A percentile compares a stretch with the other conserved stretches of the same genome.
Conservation (phyloP, 1,140 invertebrate genomes). For the Battus philenor region DNA sequence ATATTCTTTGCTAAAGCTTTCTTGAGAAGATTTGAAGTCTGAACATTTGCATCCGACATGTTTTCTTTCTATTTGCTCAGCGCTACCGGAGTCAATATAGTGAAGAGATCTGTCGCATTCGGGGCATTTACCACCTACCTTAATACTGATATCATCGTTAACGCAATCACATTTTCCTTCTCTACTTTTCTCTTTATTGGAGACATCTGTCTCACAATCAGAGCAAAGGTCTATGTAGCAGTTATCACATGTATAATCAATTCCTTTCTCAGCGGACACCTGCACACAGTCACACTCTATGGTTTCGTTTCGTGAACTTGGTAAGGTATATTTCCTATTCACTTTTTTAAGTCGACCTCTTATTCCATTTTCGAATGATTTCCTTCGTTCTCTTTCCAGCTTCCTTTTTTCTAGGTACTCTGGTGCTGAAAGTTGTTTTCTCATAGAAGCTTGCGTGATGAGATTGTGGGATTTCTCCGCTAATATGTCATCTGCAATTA, state of each 20-base stretch:
- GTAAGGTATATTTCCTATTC: conserved; percentile 51
- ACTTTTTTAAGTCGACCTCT: conserved; percentile 76
- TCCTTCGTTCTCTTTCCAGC: conserved; percentile 81
- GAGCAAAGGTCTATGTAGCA: conserved; percentile 65
- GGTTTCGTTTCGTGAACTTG: conserved; percentile 38
- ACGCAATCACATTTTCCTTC: conserved; percentile 49
- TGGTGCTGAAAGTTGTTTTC: conserved; percentile 88
- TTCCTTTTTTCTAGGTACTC: conserved; percentile 91
- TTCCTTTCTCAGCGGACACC: conserved; percentile 59
- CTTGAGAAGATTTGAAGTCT: conserved; percentile 66
- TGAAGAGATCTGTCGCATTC: conserved; percentile 62
- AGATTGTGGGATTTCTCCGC: conserved; percentile 72
- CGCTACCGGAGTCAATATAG: conserved; percentile 57
- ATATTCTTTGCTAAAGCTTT: conserved; percentile 63
- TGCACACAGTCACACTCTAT: conserved; percentile 60
- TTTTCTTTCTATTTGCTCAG: conserved; percentile 56
- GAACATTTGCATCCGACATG: conserved; percentile 52
- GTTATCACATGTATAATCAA: conserved; percentile 62
- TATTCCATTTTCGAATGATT: conserved; percentile 79
- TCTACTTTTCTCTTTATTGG: conserved; percentile 40
- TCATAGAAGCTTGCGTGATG: conserved; percentile 77
- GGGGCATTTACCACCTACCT: conserved; percentile 45
- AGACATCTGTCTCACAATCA: conserved; percentile 54
- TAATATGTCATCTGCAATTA: conserved; percentile 67
- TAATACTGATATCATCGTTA: conserved; percentile 28